A percentile compares a stretch with the other conserved stretches of the same genome.
These are phyloP conservation scores for Zaprionus vittiger DNA, from an alignment of 1,140 invertebrate genomes.

Conservation along the genomic window DNA sequence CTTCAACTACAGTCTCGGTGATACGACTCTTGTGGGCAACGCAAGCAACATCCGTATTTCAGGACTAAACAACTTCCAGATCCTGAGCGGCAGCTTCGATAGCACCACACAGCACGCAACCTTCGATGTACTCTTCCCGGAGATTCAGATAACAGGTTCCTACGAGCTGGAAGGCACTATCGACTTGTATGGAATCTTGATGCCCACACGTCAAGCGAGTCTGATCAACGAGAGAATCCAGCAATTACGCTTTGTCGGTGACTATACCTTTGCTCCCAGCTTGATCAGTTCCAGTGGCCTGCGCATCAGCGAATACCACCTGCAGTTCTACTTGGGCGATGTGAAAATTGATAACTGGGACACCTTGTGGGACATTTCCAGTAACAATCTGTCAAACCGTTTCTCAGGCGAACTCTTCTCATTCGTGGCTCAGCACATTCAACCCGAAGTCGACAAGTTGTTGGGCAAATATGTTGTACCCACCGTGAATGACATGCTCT, in stretches of 20 bases:
- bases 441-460: conserved; percentile 37
- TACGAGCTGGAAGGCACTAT: conserved; percentile 38
- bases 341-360: conserved; percentile 65
- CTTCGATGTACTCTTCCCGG: conserved; percentile 57
- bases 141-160: conserved; percentile 58
- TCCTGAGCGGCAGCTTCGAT: conserved; percentile 49
- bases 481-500: conserved; percentile 41
- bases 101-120: conserved; percentile 34
- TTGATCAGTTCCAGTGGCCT: conserved; percentile 41
- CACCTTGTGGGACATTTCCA: conserved; percentile 54
- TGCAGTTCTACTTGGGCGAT: conserved; percentile 57
- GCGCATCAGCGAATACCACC: conserved; percentile 47
- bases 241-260: conserved; percentile 64
- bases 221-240: conserved; percentile 59
- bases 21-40: conserved; percentile 47
- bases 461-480: conserved; percentile 39
- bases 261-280: conserved; percentile 51
- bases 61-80: conserved; percentile 56
- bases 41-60: conserved; percentile 57
- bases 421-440: conserved; percentile 44
- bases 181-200: conserved; percentile 4
- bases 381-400: conserved; percentile 59
- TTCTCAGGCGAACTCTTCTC: conserved; percentile 9
- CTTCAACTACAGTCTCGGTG: conserved; percentile 33
- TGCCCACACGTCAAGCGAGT: conserved; percentile 33